Base-by-base conservation (phyloP, 2,797 vertebrate species). In the Lagodon rhomboides region DNA sequence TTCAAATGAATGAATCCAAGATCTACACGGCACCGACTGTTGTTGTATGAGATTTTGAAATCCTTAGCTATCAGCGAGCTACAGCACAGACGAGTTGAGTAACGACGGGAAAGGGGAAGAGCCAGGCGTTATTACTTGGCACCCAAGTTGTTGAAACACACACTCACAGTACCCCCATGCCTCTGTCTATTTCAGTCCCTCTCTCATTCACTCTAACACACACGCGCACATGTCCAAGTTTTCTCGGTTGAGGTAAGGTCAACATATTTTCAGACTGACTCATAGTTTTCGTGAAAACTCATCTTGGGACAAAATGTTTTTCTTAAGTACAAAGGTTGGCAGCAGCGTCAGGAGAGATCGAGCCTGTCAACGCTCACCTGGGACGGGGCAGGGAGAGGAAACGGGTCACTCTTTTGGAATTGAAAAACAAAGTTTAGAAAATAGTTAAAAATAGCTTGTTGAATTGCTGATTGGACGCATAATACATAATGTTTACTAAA, bases 261-360 rank as follows among this genome's bases (percentile, higher is more conserved):
- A 87, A 86, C 85, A 92, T 92, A 79, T 80, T 88, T 91, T 79
- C 59, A 76, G 74, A 76, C 77, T 90, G 91, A 93, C 80, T 90
- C 85, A 91, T 22, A 72, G 80, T 83, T 88, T 88, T 86, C 74
- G 81, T 78, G 72, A 85, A 79, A 88, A 85, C 79, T 86, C 73
- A 81, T 85, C 73, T 73, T 22, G 56, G 76, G 82, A 90, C 73
- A 63, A 83, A 90, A 82, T 68, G 63, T 87, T 90, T 87, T 68
- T 46, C 72, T 73, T 43, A 50, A 84, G 82, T 85, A 77, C 78
- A 84, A 84, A 87, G 82, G 72, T 84, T 83, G 79, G 46, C 67
- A 69, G 75, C 25, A 8, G 38, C 38, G 44, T 68, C 72, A 59
- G 10, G 66, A 76, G 58, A 75, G 56, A 82, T 68, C 25, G 9